Evolutionary conservation across 2,888 invertebrate species (phyloP).

Genomic region (Pseudoips prasinana): DNA sequence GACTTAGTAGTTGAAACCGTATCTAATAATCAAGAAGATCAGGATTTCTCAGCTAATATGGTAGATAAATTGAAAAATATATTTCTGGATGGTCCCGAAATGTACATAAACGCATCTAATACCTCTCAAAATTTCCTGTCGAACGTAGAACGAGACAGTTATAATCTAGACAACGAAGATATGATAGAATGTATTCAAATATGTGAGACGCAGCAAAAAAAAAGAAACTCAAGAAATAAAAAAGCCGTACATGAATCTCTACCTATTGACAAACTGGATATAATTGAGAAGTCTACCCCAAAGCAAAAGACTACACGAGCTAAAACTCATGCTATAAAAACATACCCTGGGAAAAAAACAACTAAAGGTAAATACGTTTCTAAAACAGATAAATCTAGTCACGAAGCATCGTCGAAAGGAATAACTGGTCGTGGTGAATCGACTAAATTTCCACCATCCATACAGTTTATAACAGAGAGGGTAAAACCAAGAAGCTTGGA

Average conservation of each 20-base stretch:
- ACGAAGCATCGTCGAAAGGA: conserved; percentile 50
- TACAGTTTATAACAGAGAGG: conserved; percentile 33
- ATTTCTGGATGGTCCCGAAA: conserved; percentile 36
- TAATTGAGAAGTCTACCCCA: no score
- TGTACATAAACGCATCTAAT: conserved; percentile 38
- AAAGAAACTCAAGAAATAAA: conserved; percentile 9
- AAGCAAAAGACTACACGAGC: not conserved
- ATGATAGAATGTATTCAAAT: conserved; percentile 26
- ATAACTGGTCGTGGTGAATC: conserved; percentile 59
- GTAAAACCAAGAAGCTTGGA: conserved; percentile 47
- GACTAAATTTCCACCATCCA: conserved; percentile 51
- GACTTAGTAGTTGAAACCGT: conserved; percentile 55
- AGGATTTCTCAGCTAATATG: conserved; percentile 43
- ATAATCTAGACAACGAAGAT: conserved; percentile 30
- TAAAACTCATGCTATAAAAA: not conserved
- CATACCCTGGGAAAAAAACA: conserved; percentile 1
- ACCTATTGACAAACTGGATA: not conserved
- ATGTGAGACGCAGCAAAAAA: conserved; percentile 1
- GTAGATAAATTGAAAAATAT: conserved; percentile 51
- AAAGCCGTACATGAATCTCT: not conserved
- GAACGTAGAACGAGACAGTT: conserved; percentile 40
- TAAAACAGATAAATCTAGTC: conserved; percentile 47
- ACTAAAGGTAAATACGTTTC: conserved; percentile 12
- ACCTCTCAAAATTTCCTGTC: conserved; percentile 52
- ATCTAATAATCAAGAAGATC: conserved; percentile 26